These are phyloP conservation scores for Stercorarius parasiticus DNA, from an alignment of 2,113 vertebrate genomes.

Conservation along the genomic window DNA sequence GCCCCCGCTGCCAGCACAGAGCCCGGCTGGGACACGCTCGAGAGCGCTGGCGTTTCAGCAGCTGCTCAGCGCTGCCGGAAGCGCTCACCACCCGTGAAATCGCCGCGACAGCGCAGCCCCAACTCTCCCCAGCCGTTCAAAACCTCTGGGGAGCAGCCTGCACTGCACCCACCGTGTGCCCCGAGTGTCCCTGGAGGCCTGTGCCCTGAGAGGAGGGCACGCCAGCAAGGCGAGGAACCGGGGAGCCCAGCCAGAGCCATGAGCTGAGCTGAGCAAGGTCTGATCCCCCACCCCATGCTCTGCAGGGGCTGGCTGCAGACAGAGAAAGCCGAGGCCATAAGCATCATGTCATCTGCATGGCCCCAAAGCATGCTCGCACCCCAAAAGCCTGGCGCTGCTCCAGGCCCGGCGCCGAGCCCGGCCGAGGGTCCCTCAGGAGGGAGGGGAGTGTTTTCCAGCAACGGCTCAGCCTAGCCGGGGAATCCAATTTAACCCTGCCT, in stretches of 20 bases:
- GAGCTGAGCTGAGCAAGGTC: neutral
- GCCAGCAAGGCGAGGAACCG: neutral
- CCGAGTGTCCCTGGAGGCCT: neutral
- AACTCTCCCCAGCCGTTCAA: neutral
- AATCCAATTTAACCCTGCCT: neutral
- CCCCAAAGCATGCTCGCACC: neutral
- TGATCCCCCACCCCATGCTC: neutral
- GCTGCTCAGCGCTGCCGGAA: neutral
- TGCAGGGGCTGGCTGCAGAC: neutral
- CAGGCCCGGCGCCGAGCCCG: neutral
- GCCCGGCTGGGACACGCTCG: accelerated
- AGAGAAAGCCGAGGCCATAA: accelerated
- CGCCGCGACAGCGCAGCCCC: accelerated
- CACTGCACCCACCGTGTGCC: accelerated
- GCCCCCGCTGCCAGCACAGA: neutral
- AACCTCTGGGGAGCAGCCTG: neutral
- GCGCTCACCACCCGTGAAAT: accelerated
- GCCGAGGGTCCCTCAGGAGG: neutral
- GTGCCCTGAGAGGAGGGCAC: accelerated
- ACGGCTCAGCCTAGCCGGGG: neutral
- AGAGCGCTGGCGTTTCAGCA: accelerated
- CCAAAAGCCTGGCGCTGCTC: neutral
- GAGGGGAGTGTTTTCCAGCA: constrained; percentile 8
- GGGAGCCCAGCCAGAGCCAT: neutral
- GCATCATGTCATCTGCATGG: neutral